Conservation (phyloP, 2,888 invertebrate species). For the Pyrochroa serraticornis region DNA sequence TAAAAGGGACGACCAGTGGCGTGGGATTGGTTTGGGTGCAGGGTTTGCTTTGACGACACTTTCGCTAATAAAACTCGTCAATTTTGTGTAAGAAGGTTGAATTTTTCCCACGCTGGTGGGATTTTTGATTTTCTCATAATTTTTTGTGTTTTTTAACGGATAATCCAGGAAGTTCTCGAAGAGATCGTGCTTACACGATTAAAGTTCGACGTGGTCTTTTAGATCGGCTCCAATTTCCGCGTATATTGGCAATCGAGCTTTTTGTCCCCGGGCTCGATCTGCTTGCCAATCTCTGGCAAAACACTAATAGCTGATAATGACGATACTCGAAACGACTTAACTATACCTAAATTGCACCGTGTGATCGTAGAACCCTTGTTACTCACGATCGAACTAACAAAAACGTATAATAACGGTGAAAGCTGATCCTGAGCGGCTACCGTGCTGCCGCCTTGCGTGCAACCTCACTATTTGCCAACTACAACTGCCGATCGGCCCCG, state of each 20-base stretch:
- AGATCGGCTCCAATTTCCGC: not conserved
- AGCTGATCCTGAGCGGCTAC: constrained; percentile 25
- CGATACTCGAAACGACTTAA: constrained; percentile 23
- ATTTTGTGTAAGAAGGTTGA: too few species aligned
- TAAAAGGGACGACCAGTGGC: too few species aligned
- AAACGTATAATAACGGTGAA: constrained; percentile 31
- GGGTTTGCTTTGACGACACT: too few species aligned
- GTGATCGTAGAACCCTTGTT: constrained; percentile 42
- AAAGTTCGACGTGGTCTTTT: too few species aligned
- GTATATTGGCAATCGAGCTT: not conserved
- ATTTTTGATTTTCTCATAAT: too few species aligned
- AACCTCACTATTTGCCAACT: constrained; percentile 13
- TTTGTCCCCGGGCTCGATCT: not conserved
- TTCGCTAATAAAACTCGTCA: too few species aligned
- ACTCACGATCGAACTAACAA: constrained; percentile 34
- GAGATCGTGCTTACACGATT: too few species aligned
- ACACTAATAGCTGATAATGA: constrained; percentile 24
- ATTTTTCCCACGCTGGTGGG: too few species aligned
- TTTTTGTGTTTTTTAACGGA: too few species aligned
- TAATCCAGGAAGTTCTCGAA: too few species aligned
- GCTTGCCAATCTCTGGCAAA: not conserved
- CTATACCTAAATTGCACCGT: constrained; percentile 44
- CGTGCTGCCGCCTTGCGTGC: constrained; percentile 28
- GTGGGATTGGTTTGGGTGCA: too few species aligned
- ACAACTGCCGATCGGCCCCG: constrained; percentile 8